Evolutionary conservation across 1,140 invertebrate species (phyloP), one percentile per base, ranked within the genome.

Genomic region (Bombyx mandarina): DNA sequence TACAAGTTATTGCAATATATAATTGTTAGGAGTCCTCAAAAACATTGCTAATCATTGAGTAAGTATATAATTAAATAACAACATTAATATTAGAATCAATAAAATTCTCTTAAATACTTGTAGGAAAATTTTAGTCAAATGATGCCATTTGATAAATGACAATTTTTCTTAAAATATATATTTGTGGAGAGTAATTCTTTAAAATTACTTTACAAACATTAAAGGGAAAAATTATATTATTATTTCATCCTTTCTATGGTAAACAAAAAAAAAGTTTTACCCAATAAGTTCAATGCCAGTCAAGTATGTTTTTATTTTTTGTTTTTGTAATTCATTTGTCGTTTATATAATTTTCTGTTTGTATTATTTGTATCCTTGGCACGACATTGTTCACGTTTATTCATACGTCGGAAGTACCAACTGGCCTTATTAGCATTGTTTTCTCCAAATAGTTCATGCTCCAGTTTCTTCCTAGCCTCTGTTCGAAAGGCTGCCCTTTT

Each of bases 401-500:
- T 73, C 84, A 86, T 85, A 6, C 82, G 71, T n/a, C 72, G 63
- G 62, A 88, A 88, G 63, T 88, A 85, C 84, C 84, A 88, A 1
- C 73, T 69, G 3, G 80, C 78, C n/a, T 69, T 74, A 50, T 79
- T 79, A 6, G 65, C 59, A 45, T 59, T 72, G 9, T 59, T 71
- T 52, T 75, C 69, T 42, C 73, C 75, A 64, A 82, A 79, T 35
- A 81, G 54, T 50, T 86, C 81, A 9, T 75, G 59, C 49, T 81
- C 73, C 6, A 81, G 57, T 58, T 67, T 79, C 45, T 77, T 80
- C 45, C 82, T 69, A 42, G 77, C 79, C 57, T 79, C 75, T 8
- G 61, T 77, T 48, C 82, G 63, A 44, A 75, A 43, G 0, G 60
- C 46, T 7, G 72, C 74, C 56, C 84, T 62, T 62, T 82, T 80